phyloP scores from a whole-genome alignment of 2,113 vertebrate species.

The Rhynchomys soricoides region DNA sequence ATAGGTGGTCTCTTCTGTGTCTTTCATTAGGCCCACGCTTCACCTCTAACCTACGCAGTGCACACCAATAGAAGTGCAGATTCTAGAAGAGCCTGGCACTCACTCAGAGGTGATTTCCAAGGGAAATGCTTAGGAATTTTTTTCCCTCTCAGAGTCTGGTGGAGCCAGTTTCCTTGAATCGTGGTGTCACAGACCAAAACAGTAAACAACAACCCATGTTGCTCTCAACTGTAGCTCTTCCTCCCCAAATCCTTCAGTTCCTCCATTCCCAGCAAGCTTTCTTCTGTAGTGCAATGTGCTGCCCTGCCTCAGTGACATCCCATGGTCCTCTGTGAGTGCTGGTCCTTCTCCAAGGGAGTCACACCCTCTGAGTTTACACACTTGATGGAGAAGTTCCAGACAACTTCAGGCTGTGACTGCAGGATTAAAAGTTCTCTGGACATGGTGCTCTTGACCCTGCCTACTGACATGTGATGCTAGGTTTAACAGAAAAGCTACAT shows the following conservation, averaged over 20 bases:
- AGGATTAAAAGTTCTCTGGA: background rate
- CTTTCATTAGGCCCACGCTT: background rate
- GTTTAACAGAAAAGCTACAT: rapidly evolving
- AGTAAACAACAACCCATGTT: rapidly evolving
- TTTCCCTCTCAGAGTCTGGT: background rate
- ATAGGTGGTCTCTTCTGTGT: background rate
- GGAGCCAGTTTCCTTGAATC: slow-evolving; percentile 13
- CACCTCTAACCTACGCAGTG: background rate
- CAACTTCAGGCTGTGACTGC: background rate
- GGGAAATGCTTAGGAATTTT: slow-evolving; percentile 48
- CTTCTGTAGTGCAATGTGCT: background rate
- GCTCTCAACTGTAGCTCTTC: background rate
- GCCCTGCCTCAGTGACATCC: background rate
- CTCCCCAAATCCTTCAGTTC: background rate
- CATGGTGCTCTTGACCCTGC: background rate
- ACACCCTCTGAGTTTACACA: background rate
- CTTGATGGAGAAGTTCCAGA: background rate
- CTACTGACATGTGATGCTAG: rapidly evolving
- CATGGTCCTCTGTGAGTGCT: too few species aligned
- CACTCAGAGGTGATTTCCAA: slow-evolving; percentile 65
- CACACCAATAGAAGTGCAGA: background rate
- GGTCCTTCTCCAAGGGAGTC: background rate
- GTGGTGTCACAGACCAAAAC: background rate
- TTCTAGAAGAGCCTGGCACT: slow-evolving; percentile 34
- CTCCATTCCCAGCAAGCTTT: background rate